A percentile compares a stretch with the other conserved stretches of the same genome.
phyloP scores from a whole-genome alignment of 2,797 vertebrate species.

The Gobionotothen gibberifrons region DNA sequence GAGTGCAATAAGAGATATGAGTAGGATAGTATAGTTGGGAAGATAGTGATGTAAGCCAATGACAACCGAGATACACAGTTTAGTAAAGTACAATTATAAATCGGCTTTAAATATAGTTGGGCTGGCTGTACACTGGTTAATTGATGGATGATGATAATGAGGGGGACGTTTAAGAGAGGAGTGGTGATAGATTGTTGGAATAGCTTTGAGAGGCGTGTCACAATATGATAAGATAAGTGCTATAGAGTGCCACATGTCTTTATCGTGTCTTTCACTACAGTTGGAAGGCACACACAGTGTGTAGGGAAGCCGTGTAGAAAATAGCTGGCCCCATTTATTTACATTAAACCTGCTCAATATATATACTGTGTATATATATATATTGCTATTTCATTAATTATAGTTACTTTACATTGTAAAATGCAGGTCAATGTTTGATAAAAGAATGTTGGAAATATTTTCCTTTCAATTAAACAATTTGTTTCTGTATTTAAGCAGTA shows the following conservation, averaged over 20 bases:
- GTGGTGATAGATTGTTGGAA: slow-evolving; percentile 30
- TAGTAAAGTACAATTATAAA: slow-evolving; percentile 23
- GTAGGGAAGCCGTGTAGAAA: neutral
- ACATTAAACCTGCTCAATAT: too few species aligned
- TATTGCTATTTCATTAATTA: too few species aligned
- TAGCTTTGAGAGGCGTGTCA: slow-evolving; percentile 28
- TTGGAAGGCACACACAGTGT: slow-evolving; percentile 4
- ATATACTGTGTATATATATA: too few species aligned
- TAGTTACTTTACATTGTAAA: too few species aligned
- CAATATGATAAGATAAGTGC: slow-evolving; percentile 23
- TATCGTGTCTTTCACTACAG: slow-evolving; percentile 26
- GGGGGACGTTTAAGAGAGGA: slow-evolving; percentile 5
- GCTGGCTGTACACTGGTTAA: slow-evolving; percentile 16
- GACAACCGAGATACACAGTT: neutral
- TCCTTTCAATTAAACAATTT: too few species aligned
- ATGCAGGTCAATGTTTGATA: too few species aligned
- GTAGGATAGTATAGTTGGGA: neutral
- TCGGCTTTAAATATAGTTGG: slow-evolving; percentile 11
- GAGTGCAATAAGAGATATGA: slow-evolving; percentile 14
- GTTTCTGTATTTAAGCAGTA: too few species aligned
- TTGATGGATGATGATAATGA: slow-evolving; percentile 15
- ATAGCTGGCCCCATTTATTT: neutral
- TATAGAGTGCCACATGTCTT: neutral
- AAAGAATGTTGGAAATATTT: too few species aligned
- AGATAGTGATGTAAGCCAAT: slow-evolving; percentile 3